Conservation (phyloP, 2,888 invertebrate genomes). For the Spialia ferax region DNA sequence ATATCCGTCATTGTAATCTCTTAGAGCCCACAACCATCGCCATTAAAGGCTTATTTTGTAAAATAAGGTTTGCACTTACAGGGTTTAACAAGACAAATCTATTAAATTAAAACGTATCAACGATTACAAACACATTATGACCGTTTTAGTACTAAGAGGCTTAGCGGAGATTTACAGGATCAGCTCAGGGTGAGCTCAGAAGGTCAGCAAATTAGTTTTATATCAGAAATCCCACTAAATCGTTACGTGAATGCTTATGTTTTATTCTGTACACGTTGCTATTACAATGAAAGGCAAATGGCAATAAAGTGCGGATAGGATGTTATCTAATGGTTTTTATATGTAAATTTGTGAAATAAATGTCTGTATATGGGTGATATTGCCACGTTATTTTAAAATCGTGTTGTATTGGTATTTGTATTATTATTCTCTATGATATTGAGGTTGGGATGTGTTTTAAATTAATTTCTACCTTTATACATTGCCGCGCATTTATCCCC, state of each 20-base stretch:
- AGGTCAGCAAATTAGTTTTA: not conserved
- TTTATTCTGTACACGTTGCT: not conserved
- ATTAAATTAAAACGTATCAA: slow-evolving; percentile 2
- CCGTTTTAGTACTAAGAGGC: slow-evolving; percentile 10
- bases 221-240: not conserved
- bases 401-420: not conserved
- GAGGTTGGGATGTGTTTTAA: not conserved
- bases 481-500: too few species aligned
- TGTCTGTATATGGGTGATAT: not conserved
- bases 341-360: slow-evolving; percentile 3
- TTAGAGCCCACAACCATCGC: not conserved
- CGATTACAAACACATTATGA: not conserved
- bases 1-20: too few species aligned
- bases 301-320: not conserved
- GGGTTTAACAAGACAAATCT: not conserved
- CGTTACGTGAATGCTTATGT: slow-evolving; percentile 6
- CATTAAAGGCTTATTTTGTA: not conserved
- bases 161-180: slow-evolving; percentile 11
- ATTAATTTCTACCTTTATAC: too few species aligned
- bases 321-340: not conserved
- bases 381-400: not conserved
- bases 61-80: not conserved
- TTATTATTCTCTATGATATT: not conserved
- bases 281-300: slow-evolving; percentile 1
- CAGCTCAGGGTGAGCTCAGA: slow-evolving; percentile 13